These are phyloP conservation scores for Misgurnus anguillicaudatus DNA, from an alignment of 2,113 vertebrate species.

Conservation along the genomic window DNA sequence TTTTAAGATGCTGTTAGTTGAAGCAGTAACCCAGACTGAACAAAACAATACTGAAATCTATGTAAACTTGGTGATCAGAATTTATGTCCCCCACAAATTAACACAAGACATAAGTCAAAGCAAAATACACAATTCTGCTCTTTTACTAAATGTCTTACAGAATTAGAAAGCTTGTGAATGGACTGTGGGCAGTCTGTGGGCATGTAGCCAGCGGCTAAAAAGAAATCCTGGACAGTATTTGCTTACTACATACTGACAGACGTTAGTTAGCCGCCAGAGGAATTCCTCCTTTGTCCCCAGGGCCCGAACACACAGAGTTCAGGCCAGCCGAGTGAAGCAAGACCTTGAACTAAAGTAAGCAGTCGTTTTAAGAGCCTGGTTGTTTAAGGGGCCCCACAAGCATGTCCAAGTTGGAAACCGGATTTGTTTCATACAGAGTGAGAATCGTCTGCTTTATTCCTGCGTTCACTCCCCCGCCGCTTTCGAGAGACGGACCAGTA, in stretches of 20 bases:
- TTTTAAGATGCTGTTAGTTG: no score
- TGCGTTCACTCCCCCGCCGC: conserved; percentile 49
- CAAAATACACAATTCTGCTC: no score
- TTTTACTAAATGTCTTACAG: no score
- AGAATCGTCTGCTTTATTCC: conserved; percentile 48
- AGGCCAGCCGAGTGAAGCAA: conserved; percentile 57
- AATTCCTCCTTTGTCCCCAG: conserved; percentile 56
- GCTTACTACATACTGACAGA: conserved; percentile 36
- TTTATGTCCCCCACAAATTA: no score
- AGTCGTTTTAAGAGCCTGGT: neutral
- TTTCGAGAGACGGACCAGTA: conserved; percentile 48
- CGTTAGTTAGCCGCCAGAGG: conserved; percentile 38
- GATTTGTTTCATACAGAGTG: conserved; percentile 56
- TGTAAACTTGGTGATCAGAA: no score
- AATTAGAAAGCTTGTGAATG: no score
- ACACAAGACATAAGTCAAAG: no score
- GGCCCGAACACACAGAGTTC: conserved; percentile 67
- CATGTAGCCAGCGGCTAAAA: no score
- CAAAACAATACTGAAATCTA: no score
- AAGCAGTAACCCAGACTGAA: no score
- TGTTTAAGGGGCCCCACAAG: conserved; percentile 48
- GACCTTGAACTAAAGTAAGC: conserved; percentile 19
- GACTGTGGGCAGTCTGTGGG: no score
- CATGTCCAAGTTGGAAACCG: conserved; percentile 50
- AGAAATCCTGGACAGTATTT: conserved; percentile 24